Evolutionary conservation across 2,888 invertebrate species (phyloP).

Genomic region (Neoscelio sp.): DNA sequence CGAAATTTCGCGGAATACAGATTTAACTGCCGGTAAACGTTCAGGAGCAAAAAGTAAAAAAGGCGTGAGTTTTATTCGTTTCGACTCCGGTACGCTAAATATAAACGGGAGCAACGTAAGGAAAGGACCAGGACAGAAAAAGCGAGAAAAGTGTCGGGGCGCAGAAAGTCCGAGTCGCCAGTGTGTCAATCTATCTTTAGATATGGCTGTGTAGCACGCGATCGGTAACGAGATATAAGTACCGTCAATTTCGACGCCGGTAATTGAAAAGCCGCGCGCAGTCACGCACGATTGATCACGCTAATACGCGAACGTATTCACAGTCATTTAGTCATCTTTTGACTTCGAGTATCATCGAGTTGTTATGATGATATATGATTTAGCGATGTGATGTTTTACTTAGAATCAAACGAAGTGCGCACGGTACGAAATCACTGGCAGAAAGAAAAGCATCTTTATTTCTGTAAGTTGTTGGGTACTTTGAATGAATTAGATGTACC

Average conservation of each 20-base stretch:
- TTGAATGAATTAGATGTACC: too few species aligned
- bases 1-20: too few species aligned
- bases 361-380: conserved; percentile 26
- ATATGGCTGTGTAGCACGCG: conserved; percentile 55
- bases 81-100: too few species aligned
- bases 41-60: too few species aligned
- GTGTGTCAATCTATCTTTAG: conserved; percentile 62
- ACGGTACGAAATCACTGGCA: too few species aligned
- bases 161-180: conserved; percentile 40
- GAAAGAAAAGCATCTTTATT: not conserved
- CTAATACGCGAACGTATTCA: conserved; percentile 26
- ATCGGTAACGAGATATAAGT: conserved; percentile 63
- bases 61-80: too few species aligned
- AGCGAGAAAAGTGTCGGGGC: conserved; percentile 14
- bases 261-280: conserved; percentile 55
- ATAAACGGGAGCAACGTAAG: not conserved
- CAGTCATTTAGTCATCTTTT: conserved; percentile 29
- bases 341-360: conserved; percentile 1
- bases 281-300: conserved; percentile 27
- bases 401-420: conserved; percentile 9
- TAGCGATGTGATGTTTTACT: conserved; percentile 2
- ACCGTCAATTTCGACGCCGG: conserved; percentile 59
- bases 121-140: conserved; percentile 20
- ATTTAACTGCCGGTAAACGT: too few species aligned
- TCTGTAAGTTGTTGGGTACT: too few species aligned